Conservation (phyloP, 2,888 invertebrate genomes). For the Acronicta leporina region DNA sequence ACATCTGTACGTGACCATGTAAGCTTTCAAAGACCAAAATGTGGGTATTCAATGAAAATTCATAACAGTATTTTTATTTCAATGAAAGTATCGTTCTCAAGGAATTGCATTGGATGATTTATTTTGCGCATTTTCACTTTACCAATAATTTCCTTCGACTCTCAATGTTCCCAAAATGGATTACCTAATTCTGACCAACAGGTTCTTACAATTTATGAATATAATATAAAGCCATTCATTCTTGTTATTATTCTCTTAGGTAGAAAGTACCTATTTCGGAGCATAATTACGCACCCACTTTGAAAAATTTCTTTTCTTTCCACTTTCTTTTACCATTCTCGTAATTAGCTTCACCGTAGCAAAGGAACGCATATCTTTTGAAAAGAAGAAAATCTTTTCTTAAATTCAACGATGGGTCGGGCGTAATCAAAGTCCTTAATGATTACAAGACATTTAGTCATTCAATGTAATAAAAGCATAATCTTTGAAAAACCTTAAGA, state of each 20-base stretch:
- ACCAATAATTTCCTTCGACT: background rate
- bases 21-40: too few relatives aligned
- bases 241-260: constrained; percentile 48
- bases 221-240: constrained; percentile 40
- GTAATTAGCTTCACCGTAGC: constrained; percentile 55
- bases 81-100: too few relatives aligned
- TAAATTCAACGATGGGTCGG: constrained; percentile 35
- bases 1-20: too few relatives aligned
- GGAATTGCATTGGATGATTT: background rate
- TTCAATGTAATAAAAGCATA: constrained; percentile 14
- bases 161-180: background rate
- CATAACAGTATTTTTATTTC: too few relatives aligned
- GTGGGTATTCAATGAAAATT: too few relatives aligned
- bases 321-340: constrained; percentile 62
- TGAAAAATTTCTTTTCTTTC: constrained; percentile 68
- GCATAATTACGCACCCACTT: constrained; percentile 66
- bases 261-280: constrained; percentile 59
- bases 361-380: constrained; percentile 53
- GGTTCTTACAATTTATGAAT: constrained; percentile 12
- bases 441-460: constrained; percentile 56
- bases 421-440: constrained; percentile 54
- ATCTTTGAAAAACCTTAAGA: constrained; percentile 5
- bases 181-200: background rate
- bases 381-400: constrained; percentile 60
- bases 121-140: background rate